Evolutionary conservation across 2,888 invertebrate genomes (phyloP), one percentile per base, ranked within the genome.

Genomic region (Amphimallon solstitiale): DNA sequence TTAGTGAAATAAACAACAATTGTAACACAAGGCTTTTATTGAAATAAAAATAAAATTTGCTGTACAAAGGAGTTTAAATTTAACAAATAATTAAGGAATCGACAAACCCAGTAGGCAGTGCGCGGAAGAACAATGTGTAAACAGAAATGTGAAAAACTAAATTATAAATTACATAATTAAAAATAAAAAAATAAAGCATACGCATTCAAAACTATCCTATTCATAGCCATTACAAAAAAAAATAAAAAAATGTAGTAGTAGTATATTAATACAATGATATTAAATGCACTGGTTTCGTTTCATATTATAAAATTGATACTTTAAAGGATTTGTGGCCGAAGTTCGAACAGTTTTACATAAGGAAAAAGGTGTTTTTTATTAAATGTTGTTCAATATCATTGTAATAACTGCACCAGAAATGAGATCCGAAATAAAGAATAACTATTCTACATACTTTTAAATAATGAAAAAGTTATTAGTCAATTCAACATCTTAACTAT

Each of bases 1-100:
- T n/a, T n/a, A n/a, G n/a, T n/a, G n/a, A 17, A 51, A 51, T 10
- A 37, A 37, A 37, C 19, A 37, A 14, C 5, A 17, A 37, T 19
- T 10, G 37, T 21, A 54, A 35, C 37, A 54, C n/a, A 54, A 54
- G 38, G 38, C 21, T 54, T 54, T 54, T 54, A 54, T 38, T 52
- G 12, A 54, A 54, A 38, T 54, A 38, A 54, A 54, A 52, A 54
- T 35, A 54, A 15, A 17, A 54, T 54, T 19, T 37, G 37, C n/a
- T 15, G 15, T 35, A 35, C 34, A 51, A 35, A 19, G 38, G 17
- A 35, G 52, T 35, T 19, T 38, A 17, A 21, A 37, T 54, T 37
- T 37, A 37, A 37, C 15, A n/a, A 37, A 19, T 37, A 9, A 38
- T 7, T 37, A 52, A 15, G 12, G 34, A 49, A 51, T 9, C 10